Evolutionary conservation across 2,797 vertebrate species (phyloP), one percentile per base, ranked within the genome.

Genomic region (Schizothorax lantsangensis): DNA sequence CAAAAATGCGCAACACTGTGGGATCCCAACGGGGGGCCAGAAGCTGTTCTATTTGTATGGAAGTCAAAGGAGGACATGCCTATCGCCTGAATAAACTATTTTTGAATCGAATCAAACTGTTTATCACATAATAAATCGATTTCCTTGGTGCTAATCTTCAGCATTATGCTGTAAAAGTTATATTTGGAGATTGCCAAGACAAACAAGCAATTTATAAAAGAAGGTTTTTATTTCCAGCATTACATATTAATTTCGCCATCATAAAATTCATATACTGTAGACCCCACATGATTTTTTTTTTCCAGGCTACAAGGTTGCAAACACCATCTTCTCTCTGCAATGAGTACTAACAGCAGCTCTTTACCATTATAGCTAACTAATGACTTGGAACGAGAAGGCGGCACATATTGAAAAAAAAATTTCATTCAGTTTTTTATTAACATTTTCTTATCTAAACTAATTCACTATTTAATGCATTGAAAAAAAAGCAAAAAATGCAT

Each of bases 1-100:
- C 30, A 81, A 26, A 69, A 54, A 81, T 71, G 62, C 9, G 64
- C 80, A 81, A 81, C 80, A 81, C 80, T 21, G 26, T 71, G 80
- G 45, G 45, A 81, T 36, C 64, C 80, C 80, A 69, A 38, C 80
- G 12, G 79, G 79, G 30, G 45, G 79, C 75, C 79, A 81, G 21
- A 81, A 45, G 45, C 64, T 54, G 30, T 52, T 81, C 62, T 14
- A n/a, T 69, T 81, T 71, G 43, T 52, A 69, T 81, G 30, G 45
- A 81, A 23, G 66, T 68, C 80, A 81, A 81, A 69, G 79, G 45
- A 71, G 45, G 74, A 77, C n/a, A 81, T 81, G 45, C 21, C 4
- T 81, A 81, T 71, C 6, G 19, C 80, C 64, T 38, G 64, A 81
- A 81, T 52, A 49, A 81, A 38, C 43, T 49, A 36, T 49, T 69